Percentiles rank a stretch among this genome's conserved stretches.
Conservation (phyloP, 2,888 invertebrate species). For the Campopleginae sp. region DNA sequence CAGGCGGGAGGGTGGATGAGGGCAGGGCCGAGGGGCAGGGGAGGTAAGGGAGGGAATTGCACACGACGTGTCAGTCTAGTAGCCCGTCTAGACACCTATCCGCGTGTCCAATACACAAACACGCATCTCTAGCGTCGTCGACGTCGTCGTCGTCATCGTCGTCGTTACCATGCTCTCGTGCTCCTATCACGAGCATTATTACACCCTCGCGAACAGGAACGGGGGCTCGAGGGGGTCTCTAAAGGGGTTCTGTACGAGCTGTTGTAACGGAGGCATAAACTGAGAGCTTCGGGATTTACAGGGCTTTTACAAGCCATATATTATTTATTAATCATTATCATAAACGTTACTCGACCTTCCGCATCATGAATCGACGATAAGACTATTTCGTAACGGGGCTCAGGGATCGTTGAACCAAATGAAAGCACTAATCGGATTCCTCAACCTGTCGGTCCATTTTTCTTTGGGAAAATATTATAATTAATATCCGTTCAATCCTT, state of each 20-base stretch:
- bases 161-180: slow-evolving; percentile 34
- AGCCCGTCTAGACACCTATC: slow-evolving; percentile 67
- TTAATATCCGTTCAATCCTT: not conserved
- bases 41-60: slow-evolving; percentile 33
- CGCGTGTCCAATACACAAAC: slow-evolving; percentile 63
- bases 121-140: slow-evolving; percentile 46
- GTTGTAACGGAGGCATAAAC: slow-evolving; percentile 48
- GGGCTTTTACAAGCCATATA: slow-evolving; percentile 41
- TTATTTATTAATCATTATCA: slow-evolving; percentile 53
- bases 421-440: not conserved
- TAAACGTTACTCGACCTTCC: slow-evolving; percentile 15
- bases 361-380: slow-evolving; percentile 23
- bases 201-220: slow-evolving; percentile 40
- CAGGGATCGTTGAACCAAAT: not conserved
- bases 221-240: slow-evolving; percentile 12
- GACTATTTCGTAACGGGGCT: slow-evolving; percentile 5
- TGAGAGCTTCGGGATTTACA: slow-evolving; percentile 48
- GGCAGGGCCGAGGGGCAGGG: slow-evolving; percentile 9
- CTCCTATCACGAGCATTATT: slow-evolving; percentile 43
- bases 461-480: not conserved
- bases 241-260: slow-evolving; percentile 30
- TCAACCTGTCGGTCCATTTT: not conserved
- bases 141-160: slow-evolving; percentile 41
- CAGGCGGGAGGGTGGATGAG: not conserved
- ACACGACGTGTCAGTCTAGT: slow-evolving; percentile 65